These are phyloP conservation scores for Coregonus sp. DNA, from an alignment of 2,797 vertebrate species.

Conservation along the genomic window DNA sequence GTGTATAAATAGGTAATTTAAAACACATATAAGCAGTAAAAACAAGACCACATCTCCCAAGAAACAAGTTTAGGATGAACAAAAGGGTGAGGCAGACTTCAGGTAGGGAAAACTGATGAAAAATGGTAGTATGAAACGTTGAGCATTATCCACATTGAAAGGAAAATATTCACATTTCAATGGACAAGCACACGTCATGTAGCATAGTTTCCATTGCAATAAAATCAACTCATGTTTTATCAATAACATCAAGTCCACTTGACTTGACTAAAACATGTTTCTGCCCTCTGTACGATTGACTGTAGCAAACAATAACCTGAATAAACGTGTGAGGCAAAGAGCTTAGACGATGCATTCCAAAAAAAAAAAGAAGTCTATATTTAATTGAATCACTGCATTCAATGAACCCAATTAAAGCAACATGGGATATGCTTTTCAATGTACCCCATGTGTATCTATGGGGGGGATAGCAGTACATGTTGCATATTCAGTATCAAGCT, in stretches of 20 bases:
- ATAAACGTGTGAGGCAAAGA: neutral
- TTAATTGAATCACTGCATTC: neutral
- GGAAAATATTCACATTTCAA: slow-evolving; percentile 34
- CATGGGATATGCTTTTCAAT: neutral
- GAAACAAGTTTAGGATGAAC: slow-evolving; percentile 20
- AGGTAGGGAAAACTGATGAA: neutral
- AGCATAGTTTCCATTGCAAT: neutral
- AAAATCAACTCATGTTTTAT: neutral
- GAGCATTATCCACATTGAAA: slow-evolving; percentile 20
- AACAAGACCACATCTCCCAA: slow-evolving; percentile 43
- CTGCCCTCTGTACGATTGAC: neutral
- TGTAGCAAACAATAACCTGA: neutral
- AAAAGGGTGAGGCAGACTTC: neutral
- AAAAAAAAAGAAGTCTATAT: neutral
- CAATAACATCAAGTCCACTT: neutral
- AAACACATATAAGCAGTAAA: slow-evolving; percentile 55
- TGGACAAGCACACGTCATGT: slow-evolving; percentile 21
- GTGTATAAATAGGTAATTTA: slow-evolving; percentile 59
- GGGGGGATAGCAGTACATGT: neutral
- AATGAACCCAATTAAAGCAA: neutral
- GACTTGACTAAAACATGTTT: neutral
- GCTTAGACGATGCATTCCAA: slow-evolving; percentile 7
- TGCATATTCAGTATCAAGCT: neutral
- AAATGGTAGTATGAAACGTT: slow-evolving; percentile 18
- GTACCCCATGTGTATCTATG: neutral